A percentile compares a stretch with the other conserved stretches of the same genome.
Conservation (phyloP, 2,113 vertebrate genomes). For the Amblyornis subalaris region DNA sequence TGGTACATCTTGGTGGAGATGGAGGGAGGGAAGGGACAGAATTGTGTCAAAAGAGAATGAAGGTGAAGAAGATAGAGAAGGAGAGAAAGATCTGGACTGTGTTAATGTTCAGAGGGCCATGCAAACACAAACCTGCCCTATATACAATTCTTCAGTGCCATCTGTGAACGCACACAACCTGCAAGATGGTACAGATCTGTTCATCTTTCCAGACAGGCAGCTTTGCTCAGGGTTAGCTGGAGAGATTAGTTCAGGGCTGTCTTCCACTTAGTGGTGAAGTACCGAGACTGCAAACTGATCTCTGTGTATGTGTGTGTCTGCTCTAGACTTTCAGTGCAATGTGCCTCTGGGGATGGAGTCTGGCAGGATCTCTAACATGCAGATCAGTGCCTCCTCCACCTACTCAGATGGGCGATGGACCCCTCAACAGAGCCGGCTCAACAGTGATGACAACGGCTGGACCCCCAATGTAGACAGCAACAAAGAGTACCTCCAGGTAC, state of each 20-base stretch:
- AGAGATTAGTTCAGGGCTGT: not conserved
- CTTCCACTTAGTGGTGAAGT: not conserved
- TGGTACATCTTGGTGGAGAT: not conserved
- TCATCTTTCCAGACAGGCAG: not conserved
- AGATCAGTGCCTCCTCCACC: constrained; percentile 89
- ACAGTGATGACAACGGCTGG: constrained; percentile 92
- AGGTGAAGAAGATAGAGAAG: not conserved
- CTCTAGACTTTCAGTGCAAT: constrained; percentile 90
- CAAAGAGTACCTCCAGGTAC: constrained; percentile 95
- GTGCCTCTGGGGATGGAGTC: constrained; percentile 93
- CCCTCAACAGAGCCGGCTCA: constrained; percentile 90
- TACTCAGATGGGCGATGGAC: constrained; percentile 88
- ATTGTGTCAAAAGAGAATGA: not conserved
- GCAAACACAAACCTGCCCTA: not conserved
- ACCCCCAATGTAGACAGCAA: constrained; percentile 91
- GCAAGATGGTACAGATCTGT: not conserved
- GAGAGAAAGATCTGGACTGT: not conserved
- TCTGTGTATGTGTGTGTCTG: not conserved
- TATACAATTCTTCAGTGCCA: not conserved
- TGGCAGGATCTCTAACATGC: constrained; percentile 89
- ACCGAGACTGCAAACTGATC: not conserved
- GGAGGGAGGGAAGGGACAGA: not conserved
- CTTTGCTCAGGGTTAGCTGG: not conserved
- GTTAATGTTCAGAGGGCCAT: not conserved
- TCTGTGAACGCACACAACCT: not conserved